phyloP scores from a whole-genome alignment of 2,113 vertebrate species.

The Piaya cayana region DNA sequence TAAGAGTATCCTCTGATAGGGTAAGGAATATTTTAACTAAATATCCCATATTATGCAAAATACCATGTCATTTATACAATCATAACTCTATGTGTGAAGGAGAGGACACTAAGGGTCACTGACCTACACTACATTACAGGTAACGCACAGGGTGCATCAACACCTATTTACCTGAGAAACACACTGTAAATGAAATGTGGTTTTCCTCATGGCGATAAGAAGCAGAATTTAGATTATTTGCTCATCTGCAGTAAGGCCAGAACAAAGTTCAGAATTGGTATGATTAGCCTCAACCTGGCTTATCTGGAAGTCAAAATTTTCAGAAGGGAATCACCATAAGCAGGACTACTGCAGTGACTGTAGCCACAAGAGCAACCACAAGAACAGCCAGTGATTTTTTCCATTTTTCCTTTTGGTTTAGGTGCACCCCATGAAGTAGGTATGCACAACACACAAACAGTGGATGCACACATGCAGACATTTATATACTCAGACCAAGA shows the following conservation, averaged over 20 bases:
- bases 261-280: not conserved
- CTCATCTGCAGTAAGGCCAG: not conserved
- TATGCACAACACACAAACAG: not conserved
- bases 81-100: not conserved
- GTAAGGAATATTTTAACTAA: not conserved
- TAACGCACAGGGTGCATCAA: not conserved
- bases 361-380: not conserved
- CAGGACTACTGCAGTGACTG: not conserved
- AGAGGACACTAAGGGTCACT: not conserved
- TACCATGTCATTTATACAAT: not conserved
- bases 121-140: not conserved
- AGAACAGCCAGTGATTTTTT: accelerated
- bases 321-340: not conserved
- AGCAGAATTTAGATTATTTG: not conserved
- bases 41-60: not conserved
- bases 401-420: not conserved
- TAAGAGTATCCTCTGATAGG: not conserved
- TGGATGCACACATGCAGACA: not conserved
- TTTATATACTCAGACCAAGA: not conserved
- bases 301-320: not conserved
- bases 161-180: not conserved
- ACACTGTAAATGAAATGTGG: not conserved
- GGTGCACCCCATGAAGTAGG: accelerated
- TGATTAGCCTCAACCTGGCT: not conserved
- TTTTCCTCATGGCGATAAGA: not conserved